Evolutionary conservation across 2,113 vertebrate genomes (phyloP).

Genomic region (Sialia sialis): DNA sequence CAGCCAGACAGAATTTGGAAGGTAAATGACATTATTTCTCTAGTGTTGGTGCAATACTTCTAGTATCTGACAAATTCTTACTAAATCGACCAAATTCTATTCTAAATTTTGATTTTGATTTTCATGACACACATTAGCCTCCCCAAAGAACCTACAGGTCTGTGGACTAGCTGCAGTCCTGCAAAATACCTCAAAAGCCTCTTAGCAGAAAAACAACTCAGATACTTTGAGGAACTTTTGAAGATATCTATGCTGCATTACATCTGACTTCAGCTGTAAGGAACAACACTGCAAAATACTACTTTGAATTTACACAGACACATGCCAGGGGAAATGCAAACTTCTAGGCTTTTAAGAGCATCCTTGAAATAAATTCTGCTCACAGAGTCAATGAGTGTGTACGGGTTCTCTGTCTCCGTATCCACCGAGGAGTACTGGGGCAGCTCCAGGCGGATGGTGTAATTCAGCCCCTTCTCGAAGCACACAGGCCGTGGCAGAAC

Average conservation of each 20-base stretch:
- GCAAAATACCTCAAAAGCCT: not conserved
- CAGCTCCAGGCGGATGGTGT: conserved; percentile 88
- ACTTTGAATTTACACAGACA: not conserved
- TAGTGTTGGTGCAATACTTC: not conserved
- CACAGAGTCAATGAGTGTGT: conserved; percentile 94
- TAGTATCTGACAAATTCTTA: not conserved
- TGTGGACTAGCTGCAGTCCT: not conserved
- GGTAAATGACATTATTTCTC: not conserved
- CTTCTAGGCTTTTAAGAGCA: not conserved
- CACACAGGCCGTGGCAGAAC: conserved; percentile 87
- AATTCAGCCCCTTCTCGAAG: conserved; percentile 91
- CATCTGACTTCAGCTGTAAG: not conserved
- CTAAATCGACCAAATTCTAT: not conserved
- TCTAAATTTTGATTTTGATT: not conserved
- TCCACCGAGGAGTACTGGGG: conserved; percentile 81
- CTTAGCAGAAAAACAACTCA: not conserved
- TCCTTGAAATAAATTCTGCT: conserved; percentile 30
- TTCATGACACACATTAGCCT: not conserved
- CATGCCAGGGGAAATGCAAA: not conserved
- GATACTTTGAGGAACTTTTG: not conserved
- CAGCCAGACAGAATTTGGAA: not conserved
- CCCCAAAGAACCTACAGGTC: not conserved
- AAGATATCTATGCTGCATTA: not conserved
- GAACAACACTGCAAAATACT: not conserved
- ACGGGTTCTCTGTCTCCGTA: conserved; percentile 83